Evolutionary conservation across 2,797 vertebrate genomes (phyloP).

Genomic region (Clamator glandarius): DNA sequence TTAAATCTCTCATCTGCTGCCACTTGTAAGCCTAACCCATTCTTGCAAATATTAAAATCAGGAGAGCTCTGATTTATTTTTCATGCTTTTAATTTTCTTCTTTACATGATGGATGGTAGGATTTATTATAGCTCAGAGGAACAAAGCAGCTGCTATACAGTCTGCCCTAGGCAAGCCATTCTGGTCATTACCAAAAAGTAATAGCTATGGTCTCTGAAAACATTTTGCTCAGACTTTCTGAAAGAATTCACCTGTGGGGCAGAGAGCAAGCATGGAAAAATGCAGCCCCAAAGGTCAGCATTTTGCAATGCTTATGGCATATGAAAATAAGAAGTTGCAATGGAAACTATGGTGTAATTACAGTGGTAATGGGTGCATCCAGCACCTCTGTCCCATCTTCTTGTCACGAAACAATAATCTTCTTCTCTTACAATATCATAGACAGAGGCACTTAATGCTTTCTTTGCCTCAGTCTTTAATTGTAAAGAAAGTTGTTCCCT

Average conservation of each 20-base stretch:
- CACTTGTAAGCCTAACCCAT: conserved; percentile 28
- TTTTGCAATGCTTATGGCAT: conserved; percentile 51
- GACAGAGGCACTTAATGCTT: too few relatives aligned
- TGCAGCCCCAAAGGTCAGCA: conserved; percentile 60
- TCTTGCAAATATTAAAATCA: neutral
- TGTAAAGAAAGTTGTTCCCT: too few relatives aligned
- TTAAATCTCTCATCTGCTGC: neutral
- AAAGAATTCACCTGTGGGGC: conserved; percentile 64
- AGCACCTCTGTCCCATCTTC: neutral
- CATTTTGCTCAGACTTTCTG: conserved; percentile 52
- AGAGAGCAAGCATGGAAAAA: conserved; percentile 48
- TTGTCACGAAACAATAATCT: neutral
- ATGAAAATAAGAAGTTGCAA: conserved; percentile 23
- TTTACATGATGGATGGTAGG: conserved; percentile 28
- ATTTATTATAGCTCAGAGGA: conserved; percentile 52
- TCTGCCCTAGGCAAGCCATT: neutral
- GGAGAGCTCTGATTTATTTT: neutral
- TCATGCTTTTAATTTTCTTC: conserved; percentile 27
- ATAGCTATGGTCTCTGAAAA: conserved; percentile 34
- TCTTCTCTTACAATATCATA: neutral
- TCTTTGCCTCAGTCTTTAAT: too few relatives aligned
- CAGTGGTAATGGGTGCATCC: neutral
- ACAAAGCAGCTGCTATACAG: conserved; percentile 18
- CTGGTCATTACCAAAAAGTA: conserved; percentile 15
- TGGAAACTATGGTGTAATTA: conserved; percentile 54